Evolutionary conservation across 2,888 invertebrate species (phyloP).

Genomic region (Patella ulyssiponensis): DNA sequence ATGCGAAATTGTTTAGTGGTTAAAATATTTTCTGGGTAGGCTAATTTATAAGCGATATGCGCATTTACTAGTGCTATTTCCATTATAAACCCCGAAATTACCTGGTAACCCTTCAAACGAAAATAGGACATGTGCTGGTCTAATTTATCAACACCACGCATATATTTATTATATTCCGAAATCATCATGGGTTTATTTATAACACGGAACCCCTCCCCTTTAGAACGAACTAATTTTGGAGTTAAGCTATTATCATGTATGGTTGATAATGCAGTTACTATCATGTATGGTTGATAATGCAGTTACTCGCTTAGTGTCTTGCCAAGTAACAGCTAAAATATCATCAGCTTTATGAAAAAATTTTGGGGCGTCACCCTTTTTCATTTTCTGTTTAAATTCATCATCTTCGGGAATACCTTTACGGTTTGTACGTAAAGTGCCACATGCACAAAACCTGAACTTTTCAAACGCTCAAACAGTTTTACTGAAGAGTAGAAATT

Average conservation of each 20-base stretch:
- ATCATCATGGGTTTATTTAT: not conserved
- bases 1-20: not conserved
- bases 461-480: not conserved
- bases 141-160: not conserved
- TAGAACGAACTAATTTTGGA: not conserved
- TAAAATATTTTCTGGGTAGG: not conserved
- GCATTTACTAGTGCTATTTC: not conserved
- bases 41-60: not conserved
- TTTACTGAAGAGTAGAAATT: not conserved
- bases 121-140: not conserved
- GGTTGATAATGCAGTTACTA: not conserved
- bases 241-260: not conserved
- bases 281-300: not conserved
- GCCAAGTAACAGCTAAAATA: not conserved
- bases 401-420: not conserved
- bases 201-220: not conserved
- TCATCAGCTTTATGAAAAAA: not conserved
- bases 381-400: not conserved
- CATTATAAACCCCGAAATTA: not conserved
- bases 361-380: not conserved
- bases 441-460: no score
- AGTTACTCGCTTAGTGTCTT: not conserved
- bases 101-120: not conserved
- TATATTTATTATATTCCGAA: not conserved
- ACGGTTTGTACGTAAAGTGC: no score